Conservation (phyloP, 2,888 invertebrate species). For the Cataglyphis altisquamis region DNA sequence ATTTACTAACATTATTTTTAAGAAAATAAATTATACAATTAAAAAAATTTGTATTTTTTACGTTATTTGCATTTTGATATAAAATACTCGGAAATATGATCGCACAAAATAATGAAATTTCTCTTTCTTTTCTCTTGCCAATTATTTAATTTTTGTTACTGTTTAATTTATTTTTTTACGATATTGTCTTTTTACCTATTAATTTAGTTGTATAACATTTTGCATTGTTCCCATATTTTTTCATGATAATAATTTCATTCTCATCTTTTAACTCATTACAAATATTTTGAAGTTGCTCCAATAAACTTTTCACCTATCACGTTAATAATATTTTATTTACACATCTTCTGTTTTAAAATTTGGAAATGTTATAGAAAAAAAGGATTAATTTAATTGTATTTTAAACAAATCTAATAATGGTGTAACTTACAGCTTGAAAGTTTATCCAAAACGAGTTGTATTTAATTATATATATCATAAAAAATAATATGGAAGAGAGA, state of each 20-base stretch:
- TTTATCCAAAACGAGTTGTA: conserved; percentile 13
- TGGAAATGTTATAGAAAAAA: neutral
- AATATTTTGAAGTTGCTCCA: neutral
- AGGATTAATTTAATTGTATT: neutral
- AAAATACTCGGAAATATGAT: too few relatives aligned
- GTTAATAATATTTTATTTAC: neutral
- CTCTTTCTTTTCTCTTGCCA: too few relatives aligned
- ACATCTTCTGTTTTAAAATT: neutral
- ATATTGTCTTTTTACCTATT: neutral
- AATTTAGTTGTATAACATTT: neutral
- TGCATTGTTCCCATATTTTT: neutral
- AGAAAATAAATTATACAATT: too few relatives aligned
- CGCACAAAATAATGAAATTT: too few relatives aligned
- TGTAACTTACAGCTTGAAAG: neutral
- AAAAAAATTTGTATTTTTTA: too few relatives aligned
- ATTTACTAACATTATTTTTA: too few relatives aligned
- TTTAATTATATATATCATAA: neutral
- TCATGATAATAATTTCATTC: conserved; percentile 10
- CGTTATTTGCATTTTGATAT: too few relatives aligned
- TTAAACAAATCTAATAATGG: neutral
- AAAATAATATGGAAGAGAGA: neutral
- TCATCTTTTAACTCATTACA: neutral
- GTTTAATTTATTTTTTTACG: neutral
- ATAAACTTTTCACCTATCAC: neutral
- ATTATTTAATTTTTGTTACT: neutral